phyloP scores from a whole-genome alignment of 1,140 invertebrate genomes.

The Drosophila arawakana region DNA sequence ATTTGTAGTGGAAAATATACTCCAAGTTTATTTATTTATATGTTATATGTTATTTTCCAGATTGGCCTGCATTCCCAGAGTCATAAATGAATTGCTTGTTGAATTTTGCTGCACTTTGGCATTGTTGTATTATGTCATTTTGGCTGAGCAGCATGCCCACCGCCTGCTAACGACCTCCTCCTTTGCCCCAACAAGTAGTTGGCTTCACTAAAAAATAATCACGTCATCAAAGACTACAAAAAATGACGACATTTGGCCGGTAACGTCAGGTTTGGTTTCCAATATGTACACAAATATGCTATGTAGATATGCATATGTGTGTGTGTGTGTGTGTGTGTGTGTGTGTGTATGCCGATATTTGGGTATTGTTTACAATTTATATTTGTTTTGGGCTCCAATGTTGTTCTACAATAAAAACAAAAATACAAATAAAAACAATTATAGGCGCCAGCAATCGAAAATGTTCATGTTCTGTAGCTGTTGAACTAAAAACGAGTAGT shows the following conservation, averaged over 20 bases:
- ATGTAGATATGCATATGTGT: neutral
- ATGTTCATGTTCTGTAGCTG: slow-evolving; percentile 24
- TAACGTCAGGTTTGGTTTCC: slow-evolving; percentile 34
- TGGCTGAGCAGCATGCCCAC: neutral
- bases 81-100: neutral
- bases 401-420: slow-evolving; percentile 30
- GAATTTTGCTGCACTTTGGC: slow-evolving; percentile 33
- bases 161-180: neutral
- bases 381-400: slow-evolving; percentile 29
- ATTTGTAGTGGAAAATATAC: too few species aligned
- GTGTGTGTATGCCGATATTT: slow-evolving; percentile 16
- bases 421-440: slow-evolving; percentile 1
- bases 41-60: too few species aligned
- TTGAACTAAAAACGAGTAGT: slow-evolving; percentile 3
- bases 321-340: neutral
- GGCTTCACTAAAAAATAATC: slow-evolving; percentile 38
- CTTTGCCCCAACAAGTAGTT: neutral
- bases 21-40: too few species aligned
- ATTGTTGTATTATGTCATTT: slow-evolving; percentile 40
- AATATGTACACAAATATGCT: slow-evolving; percentile 6
- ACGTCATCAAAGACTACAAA: slow-evolving; percentile 43
- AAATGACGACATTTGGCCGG: slow-evolving; percentile 54
- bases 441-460: slow-evolving; percentile 37
- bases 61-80: neutral
- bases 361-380: slow-evolving; percentile 34